Base-by-base conservation (phyloP, 2,113 vertebrate genomes). In the Larimichthys crocea region DNA sequence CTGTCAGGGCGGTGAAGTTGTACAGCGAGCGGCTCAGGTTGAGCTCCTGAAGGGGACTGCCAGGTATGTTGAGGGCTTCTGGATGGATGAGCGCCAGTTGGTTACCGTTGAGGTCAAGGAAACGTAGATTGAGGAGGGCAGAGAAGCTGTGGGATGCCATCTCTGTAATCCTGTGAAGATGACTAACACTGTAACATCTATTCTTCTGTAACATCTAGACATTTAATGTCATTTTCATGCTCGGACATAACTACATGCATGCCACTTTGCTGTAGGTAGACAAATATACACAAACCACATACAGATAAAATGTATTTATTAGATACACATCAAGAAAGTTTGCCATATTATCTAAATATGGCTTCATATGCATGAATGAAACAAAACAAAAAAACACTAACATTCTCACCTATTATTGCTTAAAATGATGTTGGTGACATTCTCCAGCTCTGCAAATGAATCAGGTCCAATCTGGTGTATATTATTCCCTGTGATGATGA, bases 331-430 rank as follows among this genome's bases (percentile, higher is more conserved):
- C 2, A 70, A 75, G 11, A 81, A 77, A 80, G 56, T 64, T 60
- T 56, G 22, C 63, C 40, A 70, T 26, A 49, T 52, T 42, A 22
- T 57, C 16, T n/a, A 73, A 77, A 81, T 65, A 82, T 71, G 6
- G 29, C 46, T 81, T 31, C 20, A 85, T 35, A 52, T 48, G 80
- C 60, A 80, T 44, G 4, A 79, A 17, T 75, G 19, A 86, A 71
- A 71, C 26, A 67, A 10, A 71, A 50, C 22, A 6, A 24, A 12
- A 31, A 53, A 67, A 79, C n/a, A 73, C 8, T 35, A 59, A 86
- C 68, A 79, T 70, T 76, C 91, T 89, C 92, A 96, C 95, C 95
- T 88, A 89, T 96, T 96, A 83, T 93, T 94, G 90, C 92, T 94
- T 62, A 96, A 89, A 72, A 92, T 91, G n/a, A 96, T 81, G 7